Evolutionary conservation across 2,113 vertebrate genomes (phyloP).

Genomic region (Cololabis saira): DNA sequence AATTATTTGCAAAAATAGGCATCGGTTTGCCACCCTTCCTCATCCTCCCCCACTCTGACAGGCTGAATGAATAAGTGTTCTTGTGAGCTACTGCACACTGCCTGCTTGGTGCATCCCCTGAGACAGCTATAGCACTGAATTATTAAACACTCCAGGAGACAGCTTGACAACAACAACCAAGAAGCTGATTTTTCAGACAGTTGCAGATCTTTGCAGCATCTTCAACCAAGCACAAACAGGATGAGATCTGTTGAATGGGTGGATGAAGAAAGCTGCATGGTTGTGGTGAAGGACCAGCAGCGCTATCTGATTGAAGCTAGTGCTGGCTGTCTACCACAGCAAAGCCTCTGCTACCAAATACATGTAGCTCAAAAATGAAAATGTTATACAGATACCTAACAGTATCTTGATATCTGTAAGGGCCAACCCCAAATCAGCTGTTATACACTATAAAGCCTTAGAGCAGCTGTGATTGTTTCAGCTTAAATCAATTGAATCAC

Average conservation of each 20-base stretch:
- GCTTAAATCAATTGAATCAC: neutral
- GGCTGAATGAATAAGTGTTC: slow-evolving; percentile 72
- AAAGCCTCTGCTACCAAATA: too few relatives aligned
- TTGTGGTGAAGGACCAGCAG: neutral
- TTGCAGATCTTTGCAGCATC: slow-evolving; percentile 29
- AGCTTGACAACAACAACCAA: slow-evolving; percentile 62
- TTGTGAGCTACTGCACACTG: slow-evolving; percentile 61
- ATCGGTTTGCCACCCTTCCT: slow-evolving; percentile 32
- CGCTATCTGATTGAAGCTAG: too few relatives aligned
- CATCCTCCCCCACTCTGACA: slow-evolving; percentile 68
- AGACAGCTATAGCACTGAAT: slow-evolving; percentile 76
- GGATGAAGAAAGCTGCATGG: neutral
- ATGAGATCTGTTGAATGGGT: slow-evolving; percentile 32
- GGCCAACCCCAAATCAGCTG: too few relatives aligned
- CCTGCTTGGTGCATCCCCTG: slow-evolving; percentile 70
- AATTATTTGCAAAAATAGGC: slow-evolving; percentile 53
- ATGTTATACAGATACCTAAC: too few relatives aligned
- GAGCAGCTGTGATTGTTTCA: too few relatives aligned
- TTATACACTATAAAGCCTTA: too few relatives aligned
- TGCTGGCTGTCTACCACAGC: too few relatives aligned
- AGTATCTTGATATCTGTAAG: too few relatives aligned
- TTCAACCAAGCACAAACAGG: slow-evolving; percentile 1
- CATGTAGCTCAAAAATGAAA: too few relatives aligned
- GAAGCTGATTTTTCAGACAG: slow-evolving; percentile 49
- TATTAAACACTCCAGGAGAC: slow-evolving; percentile 80